Evolutionary conservation across 1,140 invertebrate species (phyloP).

Genomic region (Whitmania pigra): DNA sequence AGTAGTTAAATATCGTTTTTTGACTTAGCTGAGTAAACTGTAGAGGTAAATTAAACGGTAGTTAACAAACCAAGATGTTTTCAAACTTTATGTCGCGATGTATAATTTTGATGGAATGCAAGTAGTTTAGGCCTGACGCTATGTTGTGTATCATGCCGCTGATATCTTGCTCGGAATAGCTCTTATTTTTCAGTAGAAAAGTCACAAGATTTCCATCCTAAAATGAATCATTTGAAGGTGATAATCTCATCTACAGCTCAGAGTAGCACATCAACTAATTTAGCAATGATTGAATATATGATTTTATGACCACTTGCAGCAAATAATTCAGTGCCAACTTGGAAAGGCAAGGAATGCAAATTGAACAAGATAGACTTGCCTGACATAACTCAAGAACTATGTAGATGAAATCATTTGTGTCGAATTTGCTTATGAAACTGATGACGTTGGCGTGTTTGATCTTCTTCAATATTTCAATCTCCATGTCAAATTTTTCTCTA

Average conservation of each 20-base stretch:
- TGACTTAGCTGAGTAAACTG: too few species aligned
- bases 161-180: not conserved
- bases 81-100: conserved; percentile 6
- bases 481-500: not conserved
- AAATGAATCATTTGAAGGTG: not conserved
- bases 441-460: conserved; percentile 3
- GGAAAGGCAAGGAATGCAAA: too few species aligned
- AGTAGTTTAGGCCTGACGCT: not conserved
- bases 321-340: too few species aligned
- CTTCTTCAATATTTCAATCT: conserved; percentile 3
- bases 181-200: not conserved
- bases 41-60: too few species aligned
- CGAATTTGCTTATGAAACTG: conserved; percentile 1
- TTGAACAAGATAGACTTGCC: not conserved
- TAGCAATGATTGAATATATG: not conserved
- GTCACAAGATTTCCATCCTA: not conserved
- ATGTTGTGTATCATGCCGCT: conserved; percentile 10
- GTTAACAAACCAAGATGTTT: conserved; percentile 3
- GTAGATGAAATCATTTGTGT: not conserved
- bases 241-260: not conserved
- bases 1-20: not conserved
- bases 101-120: conserved; percentile 6
- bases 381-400: not conserved
- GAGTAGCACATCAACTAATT: not conserved
- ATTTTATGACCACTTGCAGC: too few species aligned